phyloP scores from a whole-genome alignment of 2,113 vertebrate genomes.

The Lipotes vexillifer region DNA sequence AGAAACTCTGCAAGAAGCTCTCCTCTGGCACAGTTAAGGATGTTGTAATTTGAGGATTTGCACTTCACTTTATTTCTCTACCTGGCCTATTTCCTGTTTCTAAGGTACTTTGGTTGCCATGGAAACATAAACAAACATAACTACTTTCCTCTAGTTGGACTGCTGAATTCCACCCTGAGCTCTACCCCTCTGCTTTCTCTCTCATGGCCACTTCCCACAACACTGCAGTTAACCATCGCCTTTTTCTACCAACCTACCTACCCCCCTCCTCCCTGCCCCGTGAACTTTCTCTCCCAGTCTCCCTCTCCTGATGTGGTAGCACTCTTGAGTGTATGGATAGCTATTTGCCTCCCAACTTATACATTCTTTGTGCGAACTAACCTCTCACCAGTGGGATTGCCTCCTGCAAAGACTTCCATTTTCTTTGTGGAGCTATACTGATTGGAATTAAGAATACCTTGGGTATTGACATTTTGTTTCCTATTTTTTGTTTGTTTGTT shows the following conservation, averaged over 20 bases:
- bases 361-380: neutral
- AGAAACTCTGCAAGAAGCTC: neutral
- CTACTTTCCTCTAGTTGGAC: neutral
- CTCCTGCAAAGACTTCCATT: neutral
- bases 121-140: conserved; percentile 44
- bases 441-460: neutral
- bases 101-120: conserved; percentile 38
- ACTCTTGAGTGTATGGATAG: neutral
- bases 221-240: neutral
- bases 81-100: conserved; percentile 57
- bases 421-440: neutral
- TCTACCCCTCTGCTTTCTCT: neutral
- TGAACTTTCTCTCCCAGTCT: neutral
- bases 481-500: too few relatives aligned
- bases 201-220: neutral
- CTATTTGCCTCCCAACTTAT: neutral
- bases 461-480: neutral
- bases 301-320: neutral
- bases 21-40: neutral
- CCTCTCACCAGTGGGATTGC: neutral
- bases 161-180: neutral
- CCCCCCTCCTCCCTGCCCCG: neutral
- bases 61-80: conserved; percentile 46
- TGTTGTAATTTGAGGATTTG: conserved; percentile 8
- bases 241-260: neutral